A percentile compares a stretch with the other conserved stretches of the same genome.
These are phyloP conservation scores for Neomonachus schauinslandi DNA, from an alignment of 2,113 vertebrate genomes.

Conservation along the genomic window DNA sequence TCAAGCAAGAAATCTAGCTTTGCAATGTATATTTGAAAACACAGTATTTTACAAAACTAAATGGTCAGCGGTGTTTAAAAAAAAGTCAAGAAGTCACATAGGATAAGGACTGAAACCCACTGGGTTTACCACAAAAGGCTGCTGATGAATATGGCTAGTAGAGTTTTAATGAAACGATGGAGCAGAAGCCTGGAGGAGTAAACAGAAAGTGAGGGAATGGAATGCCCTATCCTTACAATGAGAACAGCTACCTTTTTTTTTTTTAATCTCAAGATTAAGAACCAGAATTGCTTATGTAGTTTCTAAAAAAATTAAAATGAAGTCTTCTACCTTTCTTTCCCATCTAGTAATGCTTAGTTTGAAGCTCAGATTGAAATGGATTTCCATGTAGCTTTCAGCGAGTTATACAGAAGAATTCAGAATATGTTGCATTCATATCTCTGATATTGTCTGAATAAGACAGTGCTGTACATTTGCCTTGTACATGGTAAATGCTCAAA, in stretches of 20 bases:
- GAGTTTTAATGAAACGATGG: background rate
- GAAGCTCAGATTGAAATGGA: background rate
- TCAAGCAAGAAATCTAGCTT: background rate
- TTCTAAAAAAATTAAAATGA: background rate
- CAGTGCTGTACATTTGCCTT: background rate
- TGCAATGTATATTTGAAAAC: background rate
- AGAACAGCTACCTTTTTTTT: background rate
- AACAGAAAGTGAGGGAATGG: background rate
- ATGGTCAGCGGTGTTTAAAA: background rate
- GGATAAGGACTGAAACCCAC: background rate
- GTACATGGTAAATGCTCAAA: background rate
- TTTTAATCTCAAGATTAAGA: constrained; percentile 8
- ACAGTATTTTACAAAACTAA: background rate
- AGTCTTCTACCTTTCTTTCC: background rate
- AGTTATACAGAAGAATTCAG: background rate
- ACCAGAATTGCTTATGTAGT: background rate
- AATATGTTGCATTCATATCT: background rate
- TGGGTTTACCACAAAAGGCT: background rate
- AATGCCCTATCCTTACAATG: background rate
- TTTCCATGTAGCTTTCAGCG: background rate
- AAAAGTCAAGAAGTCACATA: background rate
- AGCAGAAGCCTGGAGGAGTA: background rate
- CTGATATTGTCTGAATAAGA: background rate
- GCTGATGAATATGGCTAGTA: background rate
- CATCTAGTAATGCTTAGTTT: background rate